These are phyloP conservation scores for Mus musculus DNA, from an alignment of 2,113 vertebrate genomes.

Conservation along the genomic window DNA sequence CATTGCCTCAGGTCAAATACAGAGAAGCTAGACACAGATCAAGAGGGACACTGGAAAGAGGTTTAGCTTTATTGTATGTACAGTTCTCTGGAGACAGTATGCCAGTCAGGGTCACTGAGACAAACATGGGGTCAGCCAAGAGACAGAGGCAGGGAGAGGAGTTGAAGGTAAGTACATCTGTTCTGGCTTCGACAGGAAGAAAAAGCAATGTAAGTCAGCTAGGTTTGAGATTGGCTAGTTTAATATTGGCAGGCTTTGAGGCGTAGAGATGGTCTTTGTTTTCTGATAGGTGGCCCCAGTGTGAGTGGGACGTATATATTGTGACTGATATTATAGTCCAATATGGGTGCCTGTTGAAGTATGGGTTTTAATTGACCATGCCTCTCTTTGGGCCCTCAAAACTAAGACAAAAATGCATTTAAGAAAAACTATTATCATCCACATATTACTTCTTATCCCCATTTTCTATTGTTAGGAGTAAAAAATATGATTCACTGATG, in stretches of 20 bases:
- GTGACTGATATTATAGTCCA: neutral
- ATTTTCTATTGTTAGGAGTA: constrained; percentile 22
- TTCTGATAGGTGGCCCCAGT: neutral
- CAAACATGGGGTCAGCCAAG: neutral
- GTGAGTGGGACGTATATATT: neutral
- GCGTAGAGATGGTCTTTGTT: neutral
- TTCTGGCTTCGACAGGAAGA: neutral
- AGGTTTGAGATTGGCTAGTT: neutral
- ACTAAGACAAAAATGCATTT: neutral
- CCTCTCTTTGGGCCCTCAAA: neutral
- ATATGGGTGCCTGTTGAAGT: neutral
- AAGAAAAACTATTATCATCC: neutral
- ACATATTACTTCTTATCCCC: neutral
- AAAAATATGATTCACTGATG: neutral
- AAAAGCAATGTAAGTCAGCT: neutral
- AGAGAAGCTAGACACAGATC: neutral
- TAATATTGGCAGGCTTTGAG: neutral
- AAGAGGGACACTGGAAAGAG: neutral
- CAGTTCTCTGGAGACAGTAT: neutral
- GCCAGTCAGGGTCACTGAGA: neutral
- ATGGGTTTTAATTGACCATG: neutral
- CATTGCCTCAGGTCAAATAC: neutral
- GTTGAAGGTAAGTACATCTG: neutral
- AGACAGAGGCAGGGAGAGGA: neutral
- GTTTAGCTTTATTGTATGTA: neutral